Conservation (phyloP, 35 echinoderm and acorn worm genomes). For the Holothuria glaberrima region DNA sequence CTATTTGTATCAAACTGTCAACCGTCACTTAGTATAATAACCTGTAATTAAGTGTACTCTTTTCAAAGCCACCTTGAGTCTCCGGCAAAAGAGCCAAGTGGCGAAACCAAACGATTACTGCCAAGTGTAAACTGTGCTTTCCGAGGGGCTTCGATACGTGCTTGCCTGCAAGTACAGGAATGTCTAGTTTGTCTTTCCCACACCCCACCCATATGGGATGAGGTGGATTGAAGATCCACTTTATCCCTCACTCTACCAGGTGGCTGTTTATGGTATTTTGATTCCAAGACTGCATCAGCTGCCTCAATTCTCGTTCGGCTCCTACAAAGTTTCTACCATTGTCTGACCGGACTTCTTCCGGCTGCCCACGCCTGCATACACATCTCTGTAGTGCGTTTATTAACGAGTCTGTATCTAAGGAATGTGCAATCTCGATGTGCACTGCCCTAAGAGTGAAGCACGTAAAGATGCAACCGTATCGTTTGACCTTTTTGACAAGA, state of each 20-base stretch:
- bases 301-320: conserved; percentile 60
- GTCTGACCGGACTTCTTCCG: conserved; percentile 54
- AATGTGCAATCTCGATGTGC: conserved; percentile 53
- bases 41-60: no score
- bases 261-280: neutral
- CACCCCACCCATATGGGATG: conserved; percentile 70
- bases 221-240: conserved; percentile 75
- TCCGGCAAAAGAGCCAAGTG: no score
- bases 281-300: conserved; percentile 33
- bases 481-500: conserved; percentile 19
- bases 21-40: no score
- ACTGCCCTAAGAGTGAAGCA: conserved; percentile 68
- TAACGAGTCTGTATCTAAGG: conserved; percentile 70
- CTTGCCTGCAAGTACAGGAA: no score
- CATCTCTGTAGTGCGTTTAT: conserved; percentile 62
- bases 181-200: conserved; percentile 77
- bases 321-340: conserved; percentile 74
- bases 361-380: conserved; percentile 33
- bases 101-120: no score
- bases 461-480: conserved; percentile 69
- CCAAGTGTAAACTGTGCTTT: no score
- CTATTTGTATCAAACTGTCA: no score
- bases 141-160: no score
- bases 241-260: conserved; percentile 48
- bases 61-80: no score